Conservation (phyloP, 2,797 vertebrate species). For the Pelochelys cantorii region DNA sequence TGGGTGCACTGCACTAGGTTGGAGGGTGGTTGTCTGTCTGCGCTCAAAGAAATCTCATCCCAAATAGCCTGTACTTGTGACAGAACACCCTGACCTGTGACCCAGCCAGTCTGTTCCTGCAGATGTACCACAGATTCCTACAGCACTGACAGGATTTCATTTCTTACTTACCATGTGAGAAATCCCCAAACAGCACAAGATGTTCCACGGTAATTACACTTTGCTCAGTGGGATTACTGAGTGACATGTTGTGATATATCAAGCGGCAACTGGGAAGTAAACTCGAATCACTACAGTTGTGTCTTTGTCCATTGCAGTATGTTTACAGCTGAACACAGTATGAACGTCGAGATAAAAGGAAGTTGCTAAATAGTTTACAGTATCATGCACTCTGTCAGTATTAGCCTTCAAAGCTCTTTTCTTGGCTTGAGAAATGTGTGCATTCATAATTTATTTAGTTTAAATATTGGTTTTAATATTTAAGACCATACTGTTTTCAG, state of each 20-base stretch:
- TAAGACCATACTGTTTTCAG: neutral
- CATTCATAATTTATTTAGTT: constrained; percentile 42
- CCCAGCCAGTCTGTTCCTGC: constrained; percentile 30
- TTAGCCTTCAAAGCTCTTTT: neutral
- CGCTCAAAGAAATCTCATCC: constrained; percentile 4
- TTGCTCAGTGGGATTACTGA: constrained; percentile 60
- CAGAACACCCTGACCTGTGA: neutral
- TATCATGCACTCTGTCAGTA: neutral
- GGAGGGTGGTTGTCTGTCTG: neutral
- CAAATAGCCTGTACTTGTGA: constrained; percentile 27
- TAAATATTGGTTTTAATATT: neutral
- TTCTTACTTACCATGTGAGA: constrained; percentile 58
- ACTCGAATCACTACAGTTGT: constrained; percentile 50
- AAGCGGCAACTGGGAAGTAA: constrained; percentile 65
- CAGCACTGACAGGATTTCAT: constrained; percentile 56
- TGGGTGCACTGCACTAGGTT: neutral
- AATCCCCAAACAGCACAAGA: constrained; percentile 57
- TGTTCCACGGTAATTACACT: constrained; percentile 63
- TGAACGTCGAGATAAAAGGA: constrained; percentile 37
- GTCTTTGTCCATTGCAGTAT: constrained; percentile 3
- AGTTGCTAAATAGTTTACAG: neutral
- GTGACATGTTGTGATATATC: constrained; percentile 60
- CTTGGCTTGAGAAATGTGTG: neutral
- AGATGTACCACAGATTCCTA: constrained; percentile 18
- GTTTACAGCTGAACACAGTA: constrained; percentile 22